Evolutionary conservation across 53 echinoderm and acorn worm species (phyloP).

Genomic region (Glandiceps talaboti): DNA sequence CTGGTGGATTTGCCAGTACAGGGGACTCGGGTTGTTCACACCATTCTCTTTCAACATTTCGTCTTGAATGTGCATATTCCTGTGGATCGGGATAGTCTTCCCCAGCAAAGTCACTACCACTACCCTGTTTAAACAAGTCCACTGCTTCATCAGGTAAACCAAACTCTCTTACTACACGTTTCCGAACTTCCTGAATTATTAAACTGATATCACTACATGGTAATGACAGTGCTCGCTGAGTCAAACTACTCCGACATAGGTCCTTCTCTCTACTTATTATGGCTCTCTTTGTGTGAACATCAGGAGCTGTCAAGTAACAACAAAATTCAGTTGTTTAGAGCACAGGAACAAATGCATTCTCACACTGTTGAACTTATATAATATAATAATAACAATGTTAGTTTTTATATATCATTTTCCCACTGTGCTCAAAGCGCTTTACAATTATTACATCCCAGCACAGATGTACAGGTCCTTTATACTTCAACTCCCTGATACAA

Average conservation of each 20-base stretch:
- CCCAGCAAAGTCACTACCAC: neutral
- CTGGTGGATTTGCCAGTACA: neutral
- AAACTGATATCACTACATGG: slow-evolving; percentile 59
- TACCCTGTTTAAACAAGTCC: slow-evolving; percentile 53
- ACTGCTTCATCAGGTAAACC: slow-evolving; percentile 92
- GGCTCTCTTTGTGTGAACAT: slow-evolving; percentile 75
- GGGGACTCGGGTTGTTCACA: neutral
- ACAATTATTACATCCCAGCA: too few species aligned
- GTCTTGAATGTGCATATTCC: neutral
- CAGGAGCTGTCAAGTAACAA: slow-evolving; percentile 44
- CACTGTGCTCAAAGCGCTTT: too few species aligned
- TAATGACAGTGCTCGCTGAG: slow-evolving; percentile 70
- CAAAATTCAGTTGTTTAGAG: neutral
- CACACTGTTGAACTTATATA: too few species aligned
- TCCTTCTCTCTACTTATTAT: slow-evolving; percentile 87
- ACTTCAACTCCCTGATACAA: too few species aligned
- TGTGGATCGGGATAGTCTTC: neutral
- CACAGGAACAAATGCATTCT: neutral
- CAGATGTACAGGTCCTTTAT: too few species aligned
- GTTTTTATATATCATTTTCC: too few species aligned
- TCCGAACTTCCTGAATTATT: slow-evolving; percentile 65
- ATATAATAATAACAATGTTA: too few species aligned
- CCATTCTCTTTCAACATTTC: neutral
- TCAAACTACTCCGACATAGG: slow-evolving; percentile 58
- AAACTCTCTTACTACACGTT: slow-evolving; percentile 79